phyloP scores from a whole-genome alignment of 2,113 vertebrate genomes.

The Barbus barbus region DNA sequence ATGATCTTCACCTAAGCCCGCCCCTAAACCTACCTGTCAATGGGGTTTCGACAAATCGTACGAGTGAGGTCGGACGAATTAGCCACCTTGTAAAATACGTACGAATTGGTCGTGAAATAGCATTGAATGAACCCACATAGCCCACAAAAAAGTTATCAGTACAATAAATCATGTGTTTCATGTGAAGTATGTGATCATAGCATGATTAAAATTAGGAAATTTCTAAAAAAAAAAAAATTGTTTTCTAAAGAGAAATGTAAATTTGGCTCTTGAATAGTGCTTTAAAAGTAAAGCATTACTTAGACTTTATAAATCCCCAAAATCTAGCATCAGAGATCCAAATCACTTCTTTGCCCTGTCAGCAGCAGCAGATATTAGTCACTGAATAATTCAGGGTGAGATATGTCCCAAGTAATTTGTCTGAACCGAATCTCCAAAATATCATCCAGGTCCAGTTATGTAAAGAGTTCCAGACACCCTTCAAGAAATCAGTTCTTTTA shows the following conservation, averaged over 20 bases:
- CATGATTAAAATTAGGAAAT: background rate
- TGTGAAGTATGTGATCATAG: background rate
- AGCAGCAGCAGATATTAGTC: conserved; percentile 44
- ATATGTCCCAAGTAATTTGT: conserved; percentile 48
- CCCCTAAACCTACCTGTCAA: no score
- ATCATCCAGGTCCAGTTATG: background rate
- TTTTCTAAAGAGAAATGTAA: background rate
- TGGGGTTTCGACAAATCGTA: no score
- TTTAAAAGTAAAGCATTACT: background rate
- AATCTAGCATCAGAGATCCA: conserved; percentile 34
- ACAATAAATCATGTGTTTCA: no score
- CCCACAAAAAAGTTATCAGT: no score
- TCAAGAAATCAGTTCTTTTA: background rate
- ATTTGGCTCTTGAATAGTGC: background rate
- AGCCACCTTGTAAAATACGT: no score
- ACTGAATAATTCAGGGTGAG: conserved; percentile 55
- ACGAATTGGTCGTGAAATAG: no score
- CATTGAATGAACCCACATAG: no score
- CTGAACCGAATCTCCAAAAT: conserved; percentile 40
- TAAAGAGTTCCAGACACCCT: background rate
- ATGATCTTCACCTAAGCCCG: no score
- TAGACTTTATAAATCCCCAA: background rate
- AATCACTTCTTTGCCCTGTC: conserved; percentile 41
- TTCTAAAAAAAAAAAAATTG: no score
- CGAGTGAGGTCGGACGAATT: no score